Evolutionary conservation across 2,797 vertebrate species (phyloP).

Genomic region (Platyrinchus mystaceus): DNA sequence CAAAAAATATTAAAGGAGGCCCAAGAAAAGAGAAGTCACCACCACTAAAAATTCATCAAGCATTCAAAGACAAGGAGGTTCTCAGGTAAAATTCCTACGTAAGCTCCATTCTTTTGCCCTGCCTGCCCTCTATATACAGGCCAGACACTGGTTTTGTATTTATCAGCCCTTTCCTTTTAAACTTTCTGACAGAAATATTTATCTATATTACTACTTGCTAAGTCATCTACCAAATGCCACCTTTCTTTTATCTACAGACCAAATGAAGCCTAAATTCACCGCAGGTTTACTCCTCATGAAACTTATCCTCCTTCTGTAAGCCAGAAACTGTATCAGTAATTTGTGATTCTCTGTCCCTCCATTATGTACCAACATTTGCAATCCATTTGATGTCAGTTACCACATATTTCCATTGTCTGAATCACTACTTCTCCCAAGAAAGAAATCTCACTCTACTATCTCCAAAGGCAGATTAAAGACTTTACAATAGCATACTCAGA

Average conservation of each 20-base stretch:
- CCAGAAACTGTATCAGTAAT: not conserved
- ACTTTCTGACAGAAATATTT: not conserved
- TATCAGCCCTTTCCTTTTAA: not conserved
- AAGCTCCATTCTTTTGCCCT: not conserved
- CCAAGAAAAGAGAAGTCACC: not conserved
- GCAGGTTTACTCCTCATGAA: not conserved
- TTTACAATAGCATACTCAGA: not conserved
- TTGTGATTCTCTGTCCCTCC: not conserved
- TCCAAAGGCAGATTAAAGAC: not conserved
- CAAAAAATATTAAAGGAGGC: not conserved
- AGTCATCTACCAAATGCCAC: not conserved
- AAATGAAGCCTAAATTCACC: not conserved
- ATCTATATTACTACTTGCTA: not conserved
- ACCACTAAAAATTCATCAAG: not conserved
- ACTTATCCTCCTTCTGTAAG: not conserved
- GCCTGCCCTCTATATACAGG: not conserved
- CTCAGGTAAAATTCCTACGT: not conserved
- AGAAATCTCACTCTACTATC: not conserved
- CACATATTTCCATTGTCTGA: fast-evolving
- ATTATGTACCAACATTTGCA: not conserved
- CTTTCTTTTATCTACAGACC: not conserved
- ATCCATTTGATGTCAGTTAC: not conserved
- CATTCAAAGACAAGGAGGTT: not conserved
- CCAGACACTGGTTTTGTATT: not conserved
- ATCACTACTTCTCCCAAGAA: not conserved